Base-by-base conservation (phyloP, 2,888 invertebrate species). In the Oxystoma pomonae region DNA sequence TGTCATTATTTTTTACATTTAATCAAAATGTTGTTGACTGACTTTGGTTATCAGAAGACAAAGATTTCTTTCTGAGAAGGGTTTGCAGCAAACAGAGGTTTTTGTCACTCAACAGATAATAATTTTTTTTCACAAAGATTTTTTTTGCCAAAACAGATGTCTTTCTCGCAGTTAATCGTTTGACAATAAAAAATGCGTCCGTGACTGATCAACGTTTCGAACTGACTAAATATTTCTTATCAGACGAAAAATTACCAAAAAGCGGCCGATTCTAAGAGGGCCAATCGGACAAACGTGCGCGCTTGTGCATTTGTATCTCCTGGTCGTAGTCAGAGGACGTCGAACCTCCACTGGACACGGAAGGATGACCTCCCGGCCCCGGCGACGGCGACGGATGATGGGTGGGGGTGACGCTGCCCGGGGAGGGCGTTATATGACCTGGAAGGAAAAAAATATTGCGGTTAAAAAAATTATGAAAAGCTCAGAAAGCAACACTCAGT, bases 211-310 rank as follows among this genome's bases (percentile, higher is more conserved):
- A 35, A 35, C 35, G 35, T 12, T 12, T 3, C 5, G 35, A 7
- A 35, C 35, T 35, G 35, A 35, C 35, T 35, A 35, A 35, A 35
- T 35, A 35, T 35, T 12, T 3, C 35, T 12, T 35, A 35, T 35
- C 5, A 35, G 50, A 57, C 18, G 35, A 61, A 21, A 57, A 20
- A 55, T 49, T 7, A 58, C 59, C 59, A 56, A 65, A 12, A 7
- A 35, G 5, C 5, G 35, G 5, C 35, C 35, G 3, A 12, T 35
- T 82, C 91, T 92, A 93, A 89, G 93, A 91, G 81, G 91, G 88
- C 96, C 96, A 96, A 78, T 96, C 96, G 62, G 87, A 86, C 78
- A 96, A 88, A 81, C 96, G 89, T 75, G 92, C 89, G 78, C 95
- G 87, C 83, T 96, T 96, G 81, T 90, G 84, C 72, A 86, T 80